Evolutionary conservation across 2,888 invertebrate species (phyloP).

Genomic region (Pristionchus fissidentatus): DNA sequence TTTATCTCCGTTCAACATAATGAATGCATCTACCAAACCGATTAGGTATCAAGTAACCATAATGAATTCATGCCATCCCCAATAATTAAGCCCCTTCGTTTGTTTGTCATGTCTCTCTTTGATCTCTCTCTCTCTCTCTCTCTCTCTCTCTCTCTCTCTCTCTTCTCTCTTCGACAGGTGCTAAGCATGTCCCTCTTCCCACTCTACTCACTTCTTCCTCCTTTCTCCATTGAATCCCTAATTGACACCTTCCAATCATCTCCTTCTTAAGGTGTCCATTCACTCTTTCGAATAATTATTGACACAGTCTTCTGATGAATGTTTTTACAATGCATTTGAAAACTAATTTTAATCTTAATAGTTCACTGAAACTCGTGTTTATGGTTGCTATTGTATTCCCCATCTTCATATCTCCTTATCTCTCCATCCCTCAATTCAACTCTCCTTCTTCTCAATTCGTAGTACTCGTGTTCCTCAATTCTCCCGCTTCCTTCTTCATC

Average conservation of each 20-base stretch:
- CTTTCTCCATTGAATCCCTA: slow-evolving; percentile 10
- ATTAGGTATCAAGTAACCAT: too few species aligned
- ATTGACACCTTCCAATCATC: slow-evolving; percentile 30
- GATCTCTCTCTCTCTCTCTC: slow-evolving; percentile 4
- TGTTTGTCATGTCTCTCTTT: background rate
- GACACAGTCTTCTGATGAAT: too few species aligned
- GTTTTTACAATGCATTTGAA: too few species aligned
- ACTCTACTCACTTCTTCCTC: background rate
- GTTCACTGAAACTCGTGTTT: too few species aligned
- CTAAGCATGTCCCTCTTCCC: slow-evolving; percentile 24
- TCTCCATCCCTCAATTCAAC: background rate
- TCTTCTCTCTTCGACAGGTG: slow-evolving; percentile 12
- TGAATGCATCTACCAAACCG: too few species aligned
- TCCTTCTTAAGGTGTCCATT: background rate
- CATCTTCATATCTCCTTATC: background rate
- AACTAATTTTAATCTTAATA: too few species aligned
- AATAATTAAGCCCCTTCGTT: background rate
- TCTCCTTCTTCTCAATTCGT: background rate
- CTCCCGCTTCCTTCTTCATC: background rate
- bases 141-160: slow-evolving; percentile 34
- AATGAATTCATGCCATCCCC: background rate
- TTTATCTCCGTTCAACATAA: background rate
- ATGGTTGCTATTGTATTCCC: background rate
- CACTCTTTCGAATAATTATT: background rate
- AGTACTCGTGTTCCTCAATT: background rate